Percentiles rank a stretch among this genome's conserved stretches.
These are phyloP conservation scores for Parauchenoglanis ngamensis DNA, from an alignment of 2,797 vertebrate genomes.

Conservation along the genomic window DNA sequence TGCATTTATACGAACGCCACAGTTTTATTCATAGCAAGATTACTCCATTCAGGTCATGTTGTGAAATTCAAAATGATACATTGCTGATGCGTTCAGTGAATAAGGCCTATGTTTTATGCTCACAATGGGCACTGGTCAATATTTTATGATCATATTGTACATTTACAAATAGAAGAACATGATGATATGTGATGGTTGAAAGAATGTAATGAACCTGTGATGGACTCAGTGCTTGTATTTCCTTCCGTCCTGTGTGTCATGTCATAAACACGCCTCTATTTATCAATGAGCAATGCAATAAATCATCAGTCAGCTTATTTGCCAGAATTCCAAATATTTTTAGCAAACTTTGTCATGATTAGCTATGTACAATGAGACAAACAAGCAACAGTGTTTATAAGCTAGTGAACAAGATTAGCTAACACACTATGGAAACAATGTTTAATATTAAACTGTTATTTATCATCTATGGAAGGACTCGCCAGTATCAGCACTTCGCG, in stretches of 20 bases:
- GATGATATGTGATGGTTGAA: not conserved
- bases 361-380: not conserved
- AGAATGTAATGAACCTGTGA: not conserved
- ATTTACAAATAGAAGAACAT: not conserved
- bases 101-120: not conserved
- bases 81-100: not conserved
- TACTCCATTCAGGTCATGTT: not conserved
- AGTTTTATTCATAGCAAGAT: not conserved
- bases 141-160: not conserved
- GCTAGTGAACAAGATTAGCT: not conserved
- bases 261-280: not conserved
- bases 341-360: not conserved
- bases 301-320: not conserved
- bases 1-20: constrained; percentile 17
- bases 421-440: not conserved
- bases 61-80: not conserved
- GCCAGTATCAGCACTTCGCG: not conserved
- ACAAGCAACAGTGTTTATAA: not conserved
- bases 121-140: not conserved
- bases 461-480: not conserved
- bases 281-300: not conserved
- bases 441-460: not conserved
- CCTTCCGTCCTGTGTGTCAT: not conserved
- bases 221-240: not conserved
- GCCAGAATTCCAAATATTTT: not conserved